Evolutionary conservation across 2,888 invertebrate species (phyloP).

Genomic region (Oxystoma pomonae): DNA sequence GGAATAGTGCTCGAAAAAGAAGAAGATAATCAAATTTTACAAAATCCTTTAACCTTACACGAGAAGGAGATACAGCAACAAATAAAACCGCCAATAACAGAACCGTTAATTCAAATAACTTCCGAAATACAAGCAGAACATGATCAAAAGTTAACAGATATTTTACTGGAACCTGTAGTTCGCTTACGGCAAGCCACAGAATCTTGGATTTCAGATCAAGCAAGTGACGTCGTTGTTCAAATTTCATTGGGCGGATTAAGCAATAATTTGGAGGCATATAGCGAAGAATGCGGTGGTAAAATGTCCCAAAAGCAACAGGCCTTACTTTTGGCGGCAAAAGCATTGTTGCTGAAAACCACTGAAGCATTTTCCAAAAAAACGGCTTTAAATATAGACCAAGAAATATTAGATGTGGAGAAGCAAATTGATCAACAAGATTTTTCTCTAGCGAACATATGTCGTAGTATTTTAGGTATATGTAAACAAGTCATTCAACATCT

Average conservation of each 20-base stretch:
- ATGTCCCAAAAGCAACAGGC: not conserved
- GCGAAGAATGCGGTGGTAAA: not conserved
- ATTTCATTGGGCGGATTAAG: not conserved
- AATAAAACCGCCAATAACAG: slow-evolving; percentile 6
- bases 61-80: not conserved
- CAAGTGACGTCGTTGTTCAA: not conserved
- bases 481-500: not conserved
- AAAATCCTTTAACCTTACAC: no score
- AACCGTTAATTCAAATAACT: slow-evolving; percentile 1
- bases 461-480: not conserved
- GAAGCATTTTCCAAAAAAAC: not conserved
- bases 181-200: not conserved
- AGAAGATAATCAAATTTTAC: no score
- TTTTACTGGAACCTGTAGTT: not conserved
- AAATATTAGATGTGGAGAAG: slow-evolving; percentile 2
- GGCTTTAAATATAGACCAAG: slow-evolving; percentile 1
- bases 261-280: not conserved
- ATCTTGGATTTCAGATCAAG: not conserved
- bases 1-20: no score
- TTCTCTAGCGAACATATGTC: not conserved
- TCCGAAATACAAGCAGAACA: slow-evolving; percentile 1
- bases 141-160: not conserved
- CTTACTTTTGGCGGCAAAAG: not conserved
- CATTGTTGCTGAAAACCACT: slow-evolving; percentile 1
- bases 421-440: not conserved